Evolutionary conservation across 92 coral and sea anemone genomes (phyloP).

Genomic region (Galaxea fascicularis): DNA sequence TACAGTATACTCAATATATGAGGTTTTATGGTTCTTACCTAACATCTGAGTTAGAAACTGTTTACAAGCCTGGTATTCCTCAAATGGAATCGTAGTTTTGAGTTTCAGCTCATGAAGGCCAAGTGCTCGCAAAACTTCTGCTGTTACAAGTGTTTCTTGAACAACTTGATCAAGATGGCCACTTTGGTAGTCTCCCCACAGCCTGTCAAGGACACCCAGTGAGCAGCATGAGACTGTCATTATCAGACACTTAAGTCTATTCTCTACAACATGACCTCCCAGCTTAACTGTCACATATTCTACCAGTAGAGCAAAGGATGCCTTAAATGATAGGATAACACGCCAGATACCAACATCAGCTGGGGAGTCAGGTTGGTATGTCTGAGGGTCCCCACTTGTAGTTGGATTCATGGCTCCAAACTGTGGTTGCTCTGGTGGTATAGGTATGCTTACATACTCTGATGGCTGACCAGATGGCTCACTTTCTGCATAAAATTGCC

Average conservation of each 20-base stretch:
- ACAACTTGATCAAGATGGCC: conserved; percentile 11
- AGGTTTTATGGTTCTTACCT: no score
- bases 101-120: background rate
- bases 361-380: background rate
- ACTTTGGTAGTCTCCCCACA: conserved; percentile 17
- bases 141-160: conserved; percentile 10
- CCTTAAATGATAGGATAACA: no score
- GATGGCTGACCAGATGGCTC: no score
- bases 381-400: no score
- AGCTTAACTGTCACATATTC: background rate
- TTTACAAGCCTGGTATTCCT: conserved; percentile 7
- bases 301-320: no score
- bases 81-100: background rate
- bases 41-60: background rate
- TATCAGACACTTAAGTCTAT: background rate
- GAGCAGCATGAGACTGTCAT: conserved; percentile 14
- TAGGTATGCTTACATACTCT: no score
- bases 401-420: no score
- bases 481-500: background rate
- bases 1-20: no score
- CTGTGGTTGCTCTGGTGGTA: no score
- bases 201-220: background rate
- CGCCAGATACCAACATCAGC: background rate
- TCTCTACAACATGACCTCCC: background rate
- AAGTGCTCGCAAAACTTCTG: background rate